These are phyloP conservation scores for Dolichomitus sp. DNA, from an alignment of 2,888 invertebrate genomes.

Conservation along the genomic window DNA sequence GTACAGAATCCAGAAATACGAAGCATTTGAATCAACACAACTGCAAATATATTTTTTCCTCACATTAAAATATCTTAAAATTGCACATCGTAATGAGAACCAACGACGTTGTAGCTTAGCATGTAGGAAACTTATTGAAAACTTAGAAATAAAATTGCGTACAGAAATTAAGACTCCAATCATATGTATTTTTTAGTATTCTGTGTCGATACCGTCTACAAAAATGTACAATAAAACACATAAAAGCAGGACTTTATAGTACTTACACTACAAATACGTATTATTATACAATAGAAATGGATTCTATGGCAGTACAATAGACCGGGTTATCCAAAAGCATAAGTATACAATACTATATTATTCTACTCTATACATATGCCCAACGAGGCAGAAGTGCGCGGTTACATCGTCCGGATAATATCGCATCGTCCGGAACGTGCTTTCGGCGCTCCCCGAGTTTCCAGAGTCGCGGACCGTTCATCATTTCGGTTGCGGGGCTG, in stretches of 20 bases:
- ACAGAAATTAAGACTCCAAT: too few relatives aligned
- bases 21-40: too few relatives aligned
- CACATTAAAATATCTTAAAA: too few relatives aligned
- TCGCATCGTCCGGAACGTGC: conserved; percentile 54
- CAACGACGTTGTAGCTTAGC: too few relatives aligned
- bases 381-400: conserved; percentile 51
- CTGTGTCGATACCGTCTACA: not conserved
- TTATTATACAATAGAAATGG: not conserved
- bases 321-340: conserved; percentile 6
- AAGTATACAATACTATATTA: conserved; percentile 35
- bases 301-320: conserved; percentile 4
- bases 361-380: conserved; percentile 12
- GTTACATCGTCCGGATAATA: conserved; percentile 57
- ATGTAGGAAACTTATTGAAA: too few relatives aligned
- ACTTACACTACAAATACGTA: not conserved
- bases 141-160: too few relatives aligned
- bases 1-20: too few relatives aligned
- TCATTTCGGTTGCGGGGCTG: conserved; percentile 32
- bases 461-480: conserved; percentile 50
- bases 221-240: not conserved
- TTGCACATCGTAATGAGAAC: too few relatives aligned
- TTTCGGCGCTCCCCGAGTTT: conserved; percentile 44
- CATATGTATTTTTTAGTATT: not conserved
- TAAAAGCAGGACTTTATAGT: not conserved
- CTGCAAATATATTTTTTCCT: too few relatives aligned